Percentiles rank a stretch among this genome's conserved stretches.
phyloP scores from a whole-genome alignment of 2,797 vertebrate species.

The Cebuella pygmaea region DNA sequence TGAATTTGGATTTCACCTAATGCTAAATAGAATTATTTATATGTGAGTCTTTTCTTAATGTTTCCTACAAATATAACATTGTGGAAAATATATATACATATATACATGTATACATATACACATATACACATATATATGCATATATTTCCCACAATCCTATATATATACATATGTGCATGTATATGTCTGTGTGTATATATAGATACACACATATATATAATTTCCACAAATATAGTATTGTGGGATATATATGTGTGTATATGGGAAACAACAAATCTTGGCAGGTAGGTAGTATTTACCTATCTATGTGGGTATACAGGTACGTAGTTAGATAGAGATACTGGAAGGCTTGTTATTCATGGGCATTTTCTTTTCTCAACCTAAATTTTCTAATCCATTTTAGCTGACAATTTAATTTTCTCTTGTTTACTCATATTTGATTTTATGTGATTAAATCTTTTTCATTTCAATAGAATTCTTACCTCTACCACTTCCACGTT shows the following conservation, averaged over 20 bases:
- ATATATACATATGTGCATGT: background rate
- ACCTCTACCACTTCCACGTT: background rate
- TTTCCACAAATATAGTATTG: background rate
- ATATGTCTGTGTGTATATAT: background rate
- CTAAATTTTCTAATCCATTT: background rate
- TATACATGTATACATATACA: too few species aligned
- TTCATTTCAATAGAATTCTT: background rate
- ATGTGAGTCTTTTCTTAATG: background rate
- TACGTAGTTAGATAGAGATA: background rate
- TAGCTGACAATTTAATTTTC: background rate
- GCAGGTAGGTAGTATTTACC: background rate
- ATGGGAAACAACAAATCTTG: background rate
- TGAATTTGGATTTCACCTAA: slow-evolving; percentile 27
- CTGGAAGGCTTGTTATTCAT: background rate
- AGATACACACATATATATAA: background rate
- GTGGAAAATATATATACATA: background rate
- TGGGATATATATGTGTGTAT: background rate
- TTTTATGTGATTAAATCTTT: background rate
- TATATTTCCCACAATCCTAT: background rate
- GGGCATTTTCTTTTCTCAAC: background rate
- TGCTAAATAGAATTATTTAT: background rate
- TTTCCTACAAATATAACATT: background rate
- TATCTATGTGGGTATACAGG: background rate
- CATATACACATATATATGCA: too few species aligned
- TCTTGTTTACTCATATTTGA: background rate